phyloP scores from a whole-genome alignment of 2,797 vertebrate species.

The Notamacropus eugenii region DNA sequence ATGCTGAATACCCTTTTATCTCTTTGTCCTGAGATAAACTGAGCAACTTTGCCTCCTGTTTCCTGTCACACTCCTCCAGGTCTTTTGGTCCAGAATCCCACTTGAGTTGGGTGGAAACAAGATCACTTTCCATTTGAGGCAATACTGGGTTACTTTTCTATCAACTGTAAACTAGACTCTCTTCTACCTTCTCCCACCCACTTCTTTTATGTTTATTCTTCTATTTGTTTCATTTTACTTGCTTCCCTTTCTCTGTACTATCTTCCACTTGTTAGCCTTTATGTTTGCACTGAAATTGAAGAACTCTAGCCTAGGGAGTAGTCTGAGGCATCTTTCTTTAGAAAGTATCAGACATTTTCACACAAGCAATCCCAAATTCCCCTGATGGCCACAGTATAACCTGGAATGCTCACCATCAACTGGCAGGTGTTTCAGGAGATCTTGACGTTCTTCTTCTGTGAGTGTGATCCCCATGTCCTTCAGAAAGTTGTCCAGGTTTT shows the following conservation, averaged over 20 bases:
- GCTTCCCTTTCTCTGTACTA: not conserved
- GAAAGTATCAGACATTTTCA: not conserved
- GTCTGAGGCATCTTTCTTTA: not conserved
- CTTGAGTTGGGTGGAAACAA: not conserved
- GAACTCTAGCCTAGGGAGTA: not conserved
- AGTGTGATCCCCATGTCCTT: not conserved
- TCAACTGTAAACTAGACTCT: not conserved
- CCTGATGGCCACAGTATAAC: not conserved
- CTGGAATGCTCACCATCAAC: slow-evolving; percentile 43
- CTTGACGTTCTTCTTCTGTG: slow-evolving; percentile 43
- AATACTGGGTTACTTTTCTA: not conserved
- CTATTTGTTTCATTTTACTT: not conserved
- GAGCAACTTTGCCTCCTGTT: not conserved
- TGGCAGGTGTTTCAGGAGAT: slow-evolving; percentile 51
- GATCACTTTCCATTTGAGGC: not conserved
- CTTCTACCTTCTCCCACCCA: not conserved
- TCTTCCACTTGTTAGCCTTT: not conserved
- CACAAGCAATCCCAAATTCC: not conserved
- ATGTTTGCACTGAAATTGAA: not conserved
- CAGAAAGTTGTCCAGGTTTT: slow-evolving; percentile 52
- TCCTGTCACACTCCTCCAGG: not conserved
- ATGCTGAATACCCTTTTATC: not conserved
- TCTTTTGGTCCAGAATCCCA: not conserved
- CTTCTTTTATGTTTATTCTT: not conserved
- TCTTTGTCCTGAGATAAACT: not conserved